phyloP scores from a whole-genome alignment of 2,888 invertebrate genomes.

The Acanthosoma haemorrhoidale region DNA sequence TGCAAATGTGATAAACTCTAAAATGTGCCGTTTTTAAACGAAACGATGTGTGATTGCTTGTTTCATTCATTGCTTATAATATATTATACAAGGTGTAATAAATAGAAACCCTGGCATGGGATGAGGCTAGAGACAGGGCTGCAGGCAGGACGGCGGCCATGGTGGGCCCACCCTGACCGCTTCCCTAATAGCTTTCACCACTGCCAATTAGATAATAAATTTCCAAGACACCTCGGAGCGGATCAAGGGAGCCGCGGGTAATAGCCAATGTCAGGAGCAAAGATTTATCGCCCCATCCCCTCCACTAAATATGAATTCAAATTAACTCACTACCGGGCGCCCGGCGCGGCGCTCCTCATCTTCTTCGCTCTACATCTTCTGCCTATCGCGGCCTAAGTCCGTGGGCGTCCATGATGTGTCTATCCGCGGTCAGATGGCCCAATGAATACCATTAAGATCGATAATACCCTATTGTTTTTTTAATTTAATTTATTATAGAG shows the following conservation, averaged over 20 bases:
- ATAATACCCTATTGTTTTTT: background rate
- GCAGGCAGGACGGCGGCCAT: background rate
- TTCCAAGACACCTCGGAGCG: conserved; percentile 40
- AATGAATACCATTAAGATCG: background rate
- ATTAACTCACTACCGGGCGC: conserved; percentile 23
- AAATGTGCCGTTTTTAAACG: too few species aligned
- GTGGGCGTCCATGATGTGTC: background rate
- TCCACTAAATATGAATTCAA: conserved; percentile 1
- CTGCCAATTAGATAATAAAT: conserved; percentile 44
- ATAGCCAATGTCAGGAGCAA: conserved; percentile 1
- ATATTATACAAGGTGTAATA: conserved; percentile 1
- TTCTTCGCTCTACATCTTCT: background rate
- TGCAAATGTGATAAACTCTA: too few species aligned
- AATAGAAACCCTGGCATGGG: background rate
- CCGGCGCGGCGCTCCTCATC: background rate
- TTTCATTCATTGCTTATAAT: too few species aligned
- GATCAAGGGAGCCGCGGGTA: conserved; percentile 34
- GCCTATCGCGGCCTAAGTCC: background rate
- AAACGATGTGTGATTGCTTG: too few species aligned
- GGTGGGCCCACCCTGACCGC: conserved; percentile 13
- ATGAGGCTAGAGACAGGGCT: background rate
- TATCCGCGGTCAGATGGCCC: background rate
- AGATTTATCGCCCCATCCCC: conserved; percentile 6
- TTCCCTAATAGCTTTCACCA: conserved; percentile 44
- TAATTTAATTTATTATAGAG: too few species aligned